These are phyloP conservation scores for Actinernus sp. DNA, from an alignment of 92 coral and sea anemone species.

Conservation along the genomic window DNA sequence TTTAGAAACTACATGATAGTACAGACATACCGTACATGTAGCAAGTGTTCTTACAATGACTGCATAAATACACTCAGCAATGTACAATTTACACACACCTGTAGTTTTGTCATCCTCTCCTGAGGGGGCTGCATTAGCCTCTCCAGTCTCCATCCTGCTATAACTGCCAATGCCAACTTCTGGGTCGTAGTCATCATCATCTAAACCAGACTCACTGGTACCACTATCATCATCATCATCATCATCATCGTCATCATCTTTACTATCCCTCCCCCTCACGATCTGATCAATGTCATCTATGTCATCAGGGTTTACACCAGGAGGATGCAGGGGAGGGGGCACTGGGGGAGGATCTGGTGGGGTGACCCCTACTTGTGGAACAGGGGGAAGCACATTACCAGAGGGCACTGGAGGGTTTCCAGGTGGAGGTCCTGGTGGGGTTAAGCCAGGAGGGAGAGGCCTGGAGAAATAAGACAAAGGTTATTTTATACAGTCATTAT, in stretches of 20 bases:
- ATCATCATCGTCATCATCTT: slow-evolving; percentile 56
- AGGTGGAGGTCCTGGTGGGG: slow-evolving; percentile 94
- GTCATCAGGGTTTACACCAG: slow-evolving; percentile 59
- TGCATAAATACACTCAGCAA: too few relatives aligned
- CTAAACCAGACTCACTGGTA: slow-evolving; percentile 89
- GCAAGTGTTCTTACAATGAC: too few relatives aligned
- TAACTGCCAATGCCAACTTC: slow-evolving; percentile 41
- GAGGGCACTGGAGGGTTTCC: slow-evolving; percentile 79
- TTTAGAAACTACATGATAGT: too few relatives aligned
- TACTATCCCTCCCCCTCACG: slow-evolving; percentile 41
- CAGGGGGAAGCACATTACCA: slow-evolving; percentile 73
- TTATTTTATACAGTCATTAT: neutral
- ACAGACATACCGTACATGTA: too few relatives aligned
- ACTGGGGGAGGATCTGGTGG: slow-evolving; percentile 77
- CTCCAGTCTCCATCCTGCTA: slow-evolving; percentile 13
- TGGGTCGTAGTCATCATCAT: slow-evolving; percentile 88
- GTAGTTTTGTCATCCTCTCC: slow-evolving; percentile 47
- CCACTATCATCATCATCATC: slow-evolving; percentile 79
- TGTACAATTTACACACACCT: too few relatives aligned
- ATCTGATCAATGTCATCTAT: slow-evolving; percentile 33
- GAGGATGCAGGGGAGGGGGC: slow-evolving; percentile 70
- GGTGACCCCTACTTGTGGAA: slow-evolving; percentile 50
- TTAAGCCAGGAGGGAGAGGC: slow-evolving; percentile 72
- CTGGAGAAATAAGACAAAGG: slow-evolving; percentile 11
- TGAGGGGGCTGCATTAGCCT: slow-evolving; percentile 29